Evolutionary conservation across 1,140 invertebrate genomes (phyloP).

Genomic region (Drosophila trapezifrons): DNA sequence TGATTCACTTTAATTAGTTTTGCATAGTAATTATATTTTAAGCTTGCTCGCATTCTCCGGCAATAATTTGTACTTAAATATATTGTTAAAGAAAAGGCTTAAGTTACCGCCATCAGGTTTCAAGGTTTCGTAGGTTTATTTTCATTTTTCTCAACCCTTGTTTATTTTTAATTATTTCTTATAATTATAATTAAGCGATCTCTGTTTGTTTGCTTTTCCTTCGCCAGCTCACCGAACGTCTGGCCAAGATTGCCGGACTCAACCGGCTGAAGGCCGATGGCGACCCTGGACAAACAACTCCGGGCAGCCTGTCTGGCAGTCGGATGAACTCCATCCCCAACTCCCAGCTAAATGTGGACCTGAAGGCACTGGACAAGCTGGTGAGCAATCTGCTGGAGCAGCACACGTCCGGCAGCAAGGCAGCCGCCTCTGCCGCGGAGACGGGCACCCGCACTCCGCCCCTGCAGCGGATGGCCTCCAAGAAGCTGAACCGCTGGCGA

Average conservation of each 20-base stretch:
- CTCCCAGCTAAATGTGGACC: conserved; percentile 75
- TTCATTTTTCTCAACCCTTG: background rate
- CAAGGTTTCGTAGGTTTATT: too few relatives aligned
- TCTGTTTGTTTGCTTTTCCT: conserved; percentile 5
- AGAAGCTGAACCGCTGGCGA: conserved; percentile 79
- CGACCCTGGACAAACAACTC: conserved; percentile 46
- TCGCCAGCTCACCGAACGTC: conserved; percentile 69
- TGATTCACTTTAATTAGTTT: background rate
- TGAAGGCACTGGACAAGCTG: conserved; percentile 77
- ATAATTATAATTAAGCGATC: background rate
- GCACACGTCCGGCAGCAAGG: conserved; percentile 45
- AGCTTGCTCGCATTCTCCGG: too few relatives aligned
- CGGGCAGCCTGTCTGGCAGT: conserved; percentile 65
- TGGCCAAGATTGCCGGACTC: conserved; percentile 77
- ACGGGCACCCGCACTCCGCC: conserved; percentile 56
- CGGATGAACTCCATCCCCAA: conserved; percentile 78
- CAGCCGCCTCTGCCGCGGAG: conserved; percentile 10
- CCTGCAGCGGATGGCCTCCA: conserved; percentile 57
- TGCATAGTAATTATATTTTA: background rate
- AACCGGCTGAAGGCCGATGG: conserved; percentile 55
- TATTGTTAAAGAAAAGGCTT: too few relatives aligned
- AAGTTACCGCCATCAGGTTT: too few relatives aligned
- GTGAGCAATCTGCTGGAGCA: conserved; percentile 76
- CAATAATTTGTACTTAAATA: too few relatives aligned
- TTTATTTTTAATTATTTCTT: conserved; percentile 4